Base-by-base conservation (phyloP, 2,113 vertebrate species). In the Paedocypris sp. region DNA sequence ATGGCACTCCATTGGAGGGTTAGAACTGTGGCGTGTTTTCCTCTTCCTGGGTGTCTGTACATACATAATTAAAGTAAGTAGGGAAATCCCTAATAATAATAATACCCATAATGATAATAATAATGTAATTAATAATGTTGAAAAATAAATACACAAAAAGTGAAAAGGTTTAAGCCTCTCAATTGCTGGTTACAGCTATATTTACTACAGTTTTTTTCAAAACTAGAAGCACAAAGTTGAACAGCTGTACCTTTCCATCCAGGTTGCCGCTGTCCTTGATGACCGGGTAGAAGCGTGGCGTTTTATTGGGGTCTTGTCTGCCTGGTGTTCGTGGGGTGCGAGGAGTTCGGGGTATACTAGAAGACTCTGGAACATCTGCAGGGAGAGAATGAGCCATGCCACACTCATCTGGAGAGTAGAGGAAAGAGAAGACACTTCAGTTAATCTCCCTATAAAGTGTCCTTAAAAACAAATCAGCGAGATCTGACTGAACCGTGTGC, bases 41-140 rank as follows among this genome's bases (percentile, higher is more conserved):
- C 89, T 94, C 75, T 97, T 98, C 69, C 91, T 87, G 53, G 87
- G 87, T 43, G 80, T 88, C 94, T 97, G n/a, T n/a, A n/a, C n/a
- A n/a, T n/a, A n/a, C n/a, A n/a, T n/a, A n/a, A n/a, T n/a, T n/a
- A n/a, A n/a, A n/a, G n/a, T n/a, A n/a, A n/a, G n/a, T n/a, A n/a
- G n/a, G n/a, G n/a, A n/a, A n/a, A n/a, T n/a, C n/a, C n/a, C n/a
- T n/a, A n/a, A n/a, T n/a, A n/a, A n/a, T n/a, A n/a, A n/a, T n/a
- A n/a, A n/a, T n/a, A n/a, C n/a, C n/a, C n/a, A n/a, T n/a, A n/a
- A n/a, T n/a, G n/a, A n/a, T n/a, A n/a, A n/a, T n/a, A n/a, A n/a
- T n/a, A n/a, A n/a, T n/a, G n/a, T n/a, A n/a, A n/a, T n/a, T n/a
- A n/a, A n/a, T n/a, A n/a, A n/a, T n/a, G n/a, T n/a, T n/a, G n/a